These are phyloP conservation scores for Agrypnus murinus DNA, from an alignment of 2,888 invertebrate species.

Conservation along the genomic window DNA sequence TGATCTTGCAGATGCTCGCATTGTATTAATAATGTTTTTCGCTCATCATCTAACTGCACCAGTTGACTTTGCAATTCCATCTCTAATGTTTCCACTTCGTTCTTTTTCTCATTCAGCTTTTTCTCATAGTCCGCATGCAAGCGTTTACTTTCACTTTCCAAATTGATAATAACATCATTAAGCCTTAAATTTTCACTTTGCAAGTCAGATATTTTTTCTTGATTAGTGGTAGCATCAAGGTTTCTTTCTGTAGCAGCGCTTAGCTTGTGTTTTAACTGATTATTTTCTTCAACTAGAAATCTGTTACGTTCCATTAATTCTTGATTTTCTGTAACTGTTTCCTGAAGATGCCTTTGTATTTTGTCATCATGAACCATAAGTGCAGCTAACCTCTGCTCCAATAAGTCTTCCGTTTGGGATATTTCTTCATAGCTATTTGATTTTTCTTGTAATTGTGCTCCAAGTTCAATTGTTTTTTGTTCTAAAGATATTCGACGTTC, in stretches of 20 bases:
- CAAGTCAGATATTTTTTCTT: conserved; percentile 69
- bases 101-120: conserved; percentile 68
- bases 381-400: conserved; percentile 77
- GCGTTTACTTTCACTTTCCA: conserved; percentile 73
- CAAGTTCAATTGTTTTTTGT: conserved; percentile 77
- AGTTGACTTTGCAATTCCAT: conserved; percentile 71
- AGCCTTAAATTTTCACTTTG: conserved; percentile 72
- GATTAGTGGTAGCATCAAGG: conserved; percentile 56
- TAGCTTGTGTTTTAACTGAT: conserved; percentile 47
- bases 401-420: conserved; percentile 77
- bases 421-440: conserved; percentile 74
- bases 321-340: conserved; percentile 75
- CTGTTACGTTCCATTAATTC: conserved; percentile 75
- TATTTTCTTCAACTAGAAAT: conserved; percentile 64
- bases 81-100: conserved; percentile 73
- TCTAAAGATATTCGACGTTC: conserved; percentile 77
- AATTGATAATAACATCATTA: conserved; percentile 72
- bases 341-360: conserved; percentile 76
- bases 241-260: conserved; percentile 43
- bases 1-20: conserved; percentile 71
- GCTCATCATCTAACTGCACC: conserved; percentile 65
- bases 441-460: conserved; percentile 76
- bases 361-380: conserved; percentile 78
- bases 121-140: conserved; percentile 69
- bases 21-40: conserved; percentile 64